Base-by-base conservation (phyloP, 2,888 invertebrate species). In the Neoitamus cyanurus region DNA sequence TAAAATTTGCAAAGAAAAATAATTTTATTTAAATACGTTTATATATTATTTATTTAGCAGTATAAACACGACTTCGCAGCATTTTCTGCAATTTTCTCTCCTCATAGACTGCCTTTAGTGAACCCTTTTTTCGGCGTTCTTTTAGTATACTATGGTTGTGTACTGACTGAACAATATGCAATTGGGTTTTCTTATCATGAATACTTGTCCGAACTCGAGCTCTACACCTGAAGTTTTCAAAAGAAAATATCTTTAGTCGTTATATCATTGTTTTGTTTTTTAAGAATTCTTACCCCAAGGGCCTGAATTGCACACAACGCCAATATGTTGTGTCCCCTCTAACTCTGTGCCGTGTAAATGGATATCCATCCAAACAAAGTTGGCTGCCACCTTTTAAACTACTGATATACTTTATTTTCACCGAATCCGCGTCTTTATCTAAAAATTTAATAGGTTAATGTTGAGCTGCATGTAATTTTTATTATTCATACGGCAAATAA, bases 231-330 rank as follows among this genome's bases (percentile, higher is more conserved):
- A 48, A 86, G 88, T 48, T 25, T 7, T 20, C n/a, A 68, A 46
- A 58, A 75, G n/a, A 42, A 58, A 42, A n/a, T 5, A n/a, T 3
- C 1, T 42, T 42, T 42, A 15, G 13, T n/a, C n/a, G 6, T 42
- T 58, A 25, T 58, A 25, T 20, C n/a, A 15, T 42, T 58, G 7
- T 58, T 9, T 20, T 48, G 3, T 9, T 58, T 25, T 25, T 58
- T 58, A 58, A 3, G n/a, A 25, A 9, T 58, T 87, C 87, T 86
- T 86, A 90, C 90, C 88, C 88, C 15, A 89, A 87, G 0, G 90
- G 88, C 13, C 88, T 87, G 87, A 89, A 89, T 86, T 90, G 90
- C 11, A 90, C 90, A 87, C 90, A 90, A 80, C 90, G 88, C 90
- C 90, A 90, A 86, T 90, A 90, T 82, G 89, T 89, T 30, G 89